Percentiles rank a stretch among this genome's conserved stretches.
These are phyloP conservation scores for Lasioglossum marginatum DNA, from an alignment of 2,888 invertebrate species.

Conservation along the genomic window DNA sequence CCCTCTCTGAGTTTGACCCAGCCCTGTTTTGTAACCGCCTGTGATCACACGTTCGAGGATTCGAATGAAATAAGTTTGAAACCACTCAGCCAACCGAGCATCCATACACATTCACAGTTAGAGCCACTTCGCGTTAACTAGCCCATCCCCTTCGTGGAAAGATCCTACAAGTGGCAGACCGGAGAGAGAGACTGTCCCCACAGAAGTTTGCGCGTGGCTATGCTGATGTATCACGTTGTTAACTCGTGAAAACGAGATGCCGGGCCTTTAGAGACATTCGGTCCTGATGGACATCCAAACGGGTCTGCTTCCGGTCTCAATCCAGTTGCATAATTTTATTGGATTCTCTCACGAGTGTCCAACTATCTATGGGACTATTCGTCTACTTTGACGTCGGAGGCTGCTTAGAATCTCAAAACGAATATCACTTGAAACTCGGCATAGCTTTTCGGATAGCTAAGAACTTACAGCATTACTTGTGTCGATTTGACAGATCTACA, in stretches of 20 bases:
- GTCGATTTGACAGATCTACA: too few species aligned
- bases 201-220: constrained; percentile 38
- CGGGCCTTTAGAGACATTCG: background rate
- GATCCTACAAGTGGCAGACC: constrained; percentile 65
- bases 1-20: background rate
- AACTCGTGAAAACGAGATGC: constrained; percentile 29
- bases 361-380: background rate
- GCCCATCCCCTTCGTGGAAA: constrained; percentile 52
- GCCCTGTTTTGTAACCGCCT: constrained; percentile 24
- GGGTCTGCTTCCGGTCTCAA: background rate
- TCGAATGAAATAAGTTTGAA: constrained; percentile 20
- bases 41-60: constrained; percentile 44
- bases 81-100: constrained; percentile 33
- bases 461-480: background rate
- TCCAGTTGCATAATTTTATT: constrained; percentile 27
- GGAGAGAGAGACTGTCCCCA: constrained; percentile 19
- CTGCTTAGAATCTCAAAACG: background rate
- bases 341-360: background rate
- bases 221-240: constrained; percentile 21
- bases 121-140: constrained; percentile 65
- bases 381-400: background rate
- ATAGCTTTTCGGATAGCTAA: background rate
- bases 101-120: constrained; percentile 67
- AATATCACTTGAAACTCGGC: background rate
- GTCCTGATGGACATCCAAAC: background rate